Percentiles rank a stretch among this genome's conserved stretches.
phyloP scores from a whole-genome alignment of 2,888 invertebrate species.

The Hedya salicella region DNA sequence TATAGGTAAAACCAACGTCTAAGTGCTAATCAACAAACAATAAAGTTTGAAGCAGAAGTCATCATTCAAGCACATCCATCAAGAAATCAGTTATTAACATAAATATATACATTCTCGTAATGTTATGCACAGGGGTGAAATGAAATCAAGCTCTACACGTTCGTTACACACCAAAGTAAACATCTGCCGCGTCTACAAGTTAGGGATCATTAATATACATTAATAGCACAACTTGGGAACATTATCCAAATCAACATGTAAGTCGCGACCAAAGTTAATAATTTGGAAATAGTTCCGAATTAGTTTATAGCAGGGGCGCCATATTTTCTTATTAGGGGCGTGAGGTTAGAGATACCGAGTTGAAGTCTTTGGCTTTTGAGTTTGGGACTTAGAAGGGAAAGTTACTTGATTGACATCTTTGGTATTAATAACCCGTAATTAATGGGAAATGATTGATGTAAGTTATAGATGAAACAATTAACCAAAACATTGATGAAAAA shows the following conservation, averaged over 20 bases:
- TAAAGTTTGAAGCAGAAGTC: too few relatives aligned
- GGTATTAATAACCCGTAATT: background rate
- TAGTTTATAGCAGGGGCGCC: slow-evolving; percentile 40
- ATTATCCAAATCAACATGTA: slow-evolving; percentile 47
- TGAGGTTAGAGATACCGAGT: slow-evolving; percentile 16
- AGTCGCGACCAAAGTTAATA: slow-evolving; percentile 46
- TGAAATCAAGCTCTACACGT: slow-evolving; percentile 24
- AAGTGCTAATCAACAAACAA: too few relatives aligned
- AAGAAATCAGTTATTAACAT: background rate
- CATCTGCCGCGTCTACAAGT: slow-evolving; percentile 37
- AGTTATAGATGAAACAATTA: slow-evolving; percentile 4
- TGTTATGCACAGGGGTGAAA: slow-evolving; percentile 19
- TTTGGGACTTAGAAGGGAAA: background rate
- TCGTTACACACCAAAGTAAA: slow-evolving; percentile 36
- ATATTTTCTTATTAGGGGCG: slow-evolving; percentile 43
- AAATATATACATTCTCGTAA: slow-evolving; percentile 9
- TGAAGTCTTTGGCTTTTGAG: background rate
- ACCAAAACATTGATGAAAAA: slow-evolving; percentile 13
- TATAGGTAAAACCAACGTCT: too few relatives aligned
- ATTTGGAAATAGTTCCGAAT: slow-evolving; percentile 46
- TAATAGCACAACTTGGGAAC: slow-evolving; percentile 43
- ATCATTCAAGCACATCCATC: background rate
- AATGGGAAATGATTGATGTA: too few relatives aligned
- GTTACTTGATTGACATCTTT: background rate
- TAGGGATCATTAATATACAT: slow-evolving; percentile 43